Evolutionary conservation across 1,140 invertebrate genomes (phyloP), one percentile per base, ranked within the genome.

Genomic region (Zaprionus capensis): DNA sequence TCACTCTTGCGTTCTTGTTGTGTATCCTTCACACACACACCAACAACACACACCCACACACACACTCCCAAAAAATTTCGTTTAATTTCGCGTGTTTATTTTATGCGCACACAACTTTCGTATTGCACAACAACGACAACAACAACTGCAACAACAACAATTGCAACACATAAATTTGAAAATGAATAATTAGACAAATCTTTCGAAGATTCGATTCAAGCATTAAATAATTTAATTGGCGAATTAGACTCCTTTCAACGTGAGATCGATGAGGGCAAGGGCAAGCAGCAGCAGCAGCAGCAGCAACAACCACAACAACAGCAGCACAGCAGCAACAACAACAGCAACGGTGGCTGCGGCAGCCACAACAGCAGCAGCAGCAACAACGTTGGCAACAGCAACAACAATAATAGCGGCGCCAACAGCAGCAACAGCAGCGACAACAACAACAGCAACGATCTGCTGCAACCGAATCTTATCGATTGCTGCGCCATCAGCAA

Each of bases 141-240:
- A 76, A 78, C 59, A 71, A 85, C 61, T 71, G 73, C 73, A 53
- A 72, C 56, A 53, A 72, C 56, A 70, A 77, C 66, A 34, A 34
- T 34, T 63, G 77, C 56, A 72, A 65, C 70, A 70, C 69, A 31
- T 82, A 81, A 66, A 34, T 34, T 76, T 77, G 59, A 78, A 46
- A 57, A 66, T 78, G 56, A 68, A 77, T 82, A 84, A 76, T 82
- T 78, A 93, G 92, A 92, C 82, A 91, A 93, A 87, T 90, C 91
- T 86, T 93, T 92, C 77, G 92, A 93, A 91, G 91, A 92, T 76
- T 93, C 91, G 72, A 93, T 93, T 78, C 91, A 93, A 91, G 92
- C 92, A 78, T 71, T 93, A 85, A 92, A 93, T 81, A 93, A 93
- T 92, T 83, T 93, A 86, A 93, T 93, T 93, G 92, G 92, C 82